Base-by-base conservation (phyloP, 2,113 vertebrate species). In the Leucoraja erinaceus region DNA sequence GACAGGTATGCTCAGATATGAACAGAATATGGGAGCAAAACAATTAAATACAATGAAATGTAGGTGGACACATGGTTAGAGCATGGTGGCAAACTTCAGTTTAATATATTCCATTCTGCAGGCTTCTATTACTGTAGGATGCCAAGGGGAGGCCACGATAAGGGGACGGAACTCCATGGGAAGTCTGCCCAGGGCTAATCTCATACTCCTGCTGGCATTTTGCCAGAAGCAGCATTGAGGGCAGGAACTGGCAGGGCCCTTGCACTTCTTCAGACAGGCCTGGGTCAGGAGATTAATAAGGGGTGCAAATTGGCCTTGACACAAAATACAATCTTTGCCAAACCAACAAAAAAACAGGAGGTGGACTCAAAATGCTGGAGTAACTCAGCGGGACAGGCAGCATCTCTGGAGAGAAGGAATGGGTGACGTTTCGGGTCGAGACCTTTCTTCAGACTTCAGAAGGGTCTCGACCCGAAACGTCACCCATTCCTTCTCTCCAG, bases 341-440 rank as follows among this genome's bases (percentile, higher is more conserved):
- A 47, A 47, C 31, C 83, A 86, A 86, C 11, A 63, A 84, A 86
- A n/a, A n/a, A n/a, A n/a, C n/a, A n/a, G n/a, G n/a, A n/a, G n/a
- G n/a, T n/a, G n/a, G n/a, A n/a, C n/a, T n/a, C n/a, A n/a, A n/a
- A n/a, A n/a, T n/a, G n/a, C n/a, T n/a, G n/a, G n/a, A n/a, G n/a
- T n/a, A n/a, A n/a, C n/a, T n/a, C n/a, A n/a, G n/a, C n/a, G n/a
- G n/a, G n/a, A n/a, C n/a, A n/a, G n/a, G n/a, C n/a, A n/a, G n/a
- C n/a, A n/a, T n/a, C n/a, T n/a, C n/a, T n/a, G n/a, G n/a, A n/a
- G n/a, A n/a, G n/a, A n/a, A n/a, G n/a, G n/a, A n/a, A n/a, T n/a
- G n/a, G n/a, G n/a, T n/a, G n/a, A n/a, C n/a, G n/a, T n/a, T 47
- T 47, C 38, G 38, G 38, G 38, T 47, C 38, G 38, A 47, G 38